These are phyloP conservation scores for Elgaria multicarinata DNA, from an alignment of 2,113 vertebrate species.

Conservation along the genomic window DNA sequence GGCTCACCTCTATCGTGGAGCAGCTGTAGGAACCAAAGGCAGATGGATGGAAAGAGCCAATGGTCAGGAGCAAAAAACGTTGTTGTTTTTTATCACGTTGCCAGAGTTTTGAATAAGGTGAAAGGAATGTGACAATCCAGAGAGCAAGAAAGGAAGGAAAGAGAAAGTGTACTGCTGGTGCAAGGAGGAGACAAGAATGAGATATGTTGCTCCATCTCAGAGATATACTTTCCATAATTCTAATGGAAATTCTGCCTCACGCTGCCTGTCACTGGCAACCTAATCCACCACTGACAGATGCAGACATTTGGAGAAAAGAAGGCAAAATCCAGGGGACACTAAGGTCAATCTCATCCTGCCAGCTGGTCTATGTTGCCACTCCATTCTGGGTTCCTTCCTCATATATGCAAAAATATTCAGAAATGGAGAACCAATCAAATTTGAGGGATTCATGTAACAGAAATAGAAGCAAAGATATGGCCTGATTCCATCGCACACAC, in stretches of 20 bases:
- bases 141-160: conserved; percentile 48
- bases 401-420: not conserved
- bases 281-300: conserved; percentile 49
- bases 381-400: rapidly evolving
- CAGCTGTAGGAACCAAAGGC: conserved; percentile 11
- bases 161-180: conserved; percentile 47
- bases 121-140: conserved; percentile 48
- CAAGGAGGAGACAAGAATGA: conserved; percentile 34
- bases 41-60: conserved; percentile 50
- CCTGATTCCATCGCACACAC: not conserved
- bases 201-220: conserved; percentile 60
- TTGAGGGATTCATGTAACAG: conserved; percentile 29
- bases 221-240: conserved; percentile 60
- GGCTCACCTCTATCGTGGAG: not conserved
- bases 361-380: not conserved
- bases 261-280: conserved; percentile 54
- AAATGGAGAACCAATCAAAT: conserved; percentile 20
- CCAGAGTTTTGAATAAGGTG: conserved; percentile 58
- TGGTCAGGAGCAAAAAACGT: conserved; percentile 38
- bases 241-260: conserved; percentile 63
- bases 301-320: not conserved
- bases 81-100: conserved; percentile 55
- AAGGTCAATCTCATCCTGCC: conserved; percentile 56
- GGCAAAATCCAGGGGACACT: conserved; percentile 6
- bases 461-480: conserved; percentile 23